Evolutionary conservation across 2,888 invertebrate species (phyloP), one percentile per base, ranked within the genome.

Genomic region (Smittia aterrima): DNA sequence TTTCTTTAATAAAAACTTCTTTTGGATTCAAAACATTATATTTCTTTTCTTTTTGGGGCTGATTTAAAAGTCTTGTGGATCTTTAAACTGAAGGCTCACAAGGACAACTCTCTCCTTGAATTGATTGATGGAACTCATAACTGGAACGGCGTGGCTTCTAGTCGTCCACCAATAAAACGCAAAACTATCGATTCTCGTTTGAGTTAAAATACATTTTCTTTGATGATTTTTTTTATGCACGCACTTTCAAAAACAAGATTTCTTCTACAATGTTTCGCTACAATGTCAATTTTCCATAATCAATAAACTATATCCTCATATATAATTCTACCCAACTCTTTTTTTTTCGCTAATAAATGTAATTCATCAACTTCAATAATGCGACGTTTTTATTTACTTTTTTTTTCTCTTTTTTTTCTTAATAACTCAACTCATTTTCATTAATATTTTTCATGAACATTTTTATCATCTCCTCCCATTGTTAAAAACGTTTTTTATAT

Each of bases 401-500:
- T 62, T 54, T 70, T 72, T 62, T 72, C 54, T 54, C 16, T 27
- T 72, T 20, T 72, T 72, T 72, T 72, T 38, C 16, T 54, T 40
- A 47, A 24, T 47, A 70, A 70, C 25, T 70, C 40, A 68, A 68
- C 68, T 68, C 25, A 25, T 71, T 71, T 71, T 71, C 24, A 47
- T 54, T 54, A 25, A 20, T 58, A 22, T 54, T 71, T 54, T 47
- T 24, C 22, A 70, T 70, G 54, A 70, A 70, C 70, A 70, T 70
- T 58, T 72, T 72, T n/a, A n/a, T 47, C 54, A n/a, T 25, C 25
- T 72, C 40, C 25, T 54, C 70, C 54, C 54, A 58, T 54, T 72
- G 20, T 72, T 72, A 72, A 72, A 72, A 72, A 58, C 20, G 54
- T 58, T 72, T 54, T n/a, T 72, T 27, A 66, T 74, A 74, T 74